phyloP scores from a whole-genome alignment of 2,113 vertebrate genomes.

The Sturnus vulgaris region DNA sequence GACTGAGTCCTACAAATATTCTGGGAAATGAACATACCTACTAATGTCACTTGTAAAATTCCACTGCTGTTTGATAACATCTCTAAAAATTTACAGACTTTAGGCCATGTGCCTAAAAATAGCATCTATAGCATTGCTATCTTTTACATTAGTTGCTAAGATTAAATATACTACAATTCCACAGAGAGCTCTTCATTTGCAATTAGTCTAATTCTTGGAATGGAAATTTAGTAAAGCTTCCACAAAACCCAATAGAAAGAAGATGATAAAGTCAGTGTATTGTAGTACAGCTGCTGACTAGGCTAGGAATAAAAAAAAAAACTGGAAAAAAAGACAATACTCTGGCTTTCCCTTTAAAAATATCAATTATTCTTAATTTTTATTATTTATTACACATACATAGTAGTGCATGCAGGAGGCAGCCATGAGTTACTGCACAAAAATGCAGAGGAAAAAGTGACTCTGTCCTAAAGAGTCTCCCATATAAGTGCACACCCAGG shows the following conservation, averaged over 20 bases:
- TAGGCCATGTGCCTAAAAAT: constrained; percentile 6
- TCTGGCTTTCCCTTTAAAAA: not conserved
- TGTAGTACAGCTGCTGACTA: not conserved
- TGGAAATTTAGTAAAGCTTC: not conserved
- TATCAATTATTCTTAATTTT: not conserved
- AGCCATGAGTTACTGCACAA: not conserved
- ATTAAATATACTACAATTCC: constrained; percentile 32
- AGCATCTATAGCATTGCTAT: not conserved
- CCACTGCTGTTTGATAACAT: not conserved
- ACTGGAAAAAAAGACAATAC: not conserved
- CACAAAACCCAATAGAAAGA: not conserved
- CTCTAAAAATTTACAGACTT: not conserved
- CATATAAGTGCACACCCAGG: not conserved
- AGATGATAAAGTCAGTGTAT: not conserved
- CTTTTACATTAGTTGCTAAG: not conserved
- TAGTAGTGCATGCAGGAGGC: not conserved
- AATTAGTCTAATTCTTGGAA: constrained; percentile 21
- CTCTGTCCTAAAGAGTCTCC: not conserved
- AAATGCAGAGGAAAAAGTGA: not conserved
- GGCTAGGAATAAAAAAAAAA: not conserved
- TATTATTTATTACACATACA: not conserved
- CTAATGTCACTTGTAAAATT: not conserved
- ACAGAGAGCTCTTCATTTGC: constrained; percentile 18
- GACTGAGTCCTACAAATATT: not conserved
- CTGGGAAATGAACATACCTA: not conserved